phyloP scores from a whole-genome alignment of 2,888 invertebrate species.

The Maniola hyperantus region DNA sequence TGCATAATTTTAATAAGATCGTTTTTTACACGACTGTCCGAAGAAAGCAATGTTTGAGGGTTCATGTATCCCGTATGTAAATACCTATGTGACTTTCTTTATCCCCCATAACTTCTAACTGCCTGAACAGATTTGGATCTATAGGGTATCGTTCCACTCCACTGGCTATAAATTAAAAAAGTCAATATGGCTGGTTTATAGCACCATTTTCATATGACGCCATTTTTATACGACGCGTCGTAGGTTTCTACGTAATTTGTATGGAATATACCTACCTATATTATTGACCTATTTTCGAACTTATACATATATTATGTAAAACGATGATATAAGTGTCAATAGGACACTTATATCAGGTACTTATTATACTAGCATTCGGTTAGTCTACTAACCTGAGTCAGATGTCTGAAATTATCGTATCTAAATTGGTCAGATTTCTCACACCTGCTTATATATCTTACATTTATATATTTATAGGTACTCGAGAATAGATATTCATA shows the following conservation, averaged over 20 bases:
- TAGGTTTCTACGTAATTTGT: neutral
- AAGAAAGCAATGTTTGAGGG: no score
- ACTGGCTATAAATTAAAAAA: no score
- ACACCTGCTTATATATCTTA: slow-evolving; percentile 39
- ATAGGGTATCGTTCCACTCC: no score
- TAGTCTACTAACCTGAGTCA: slow-evolving; percentile 58
- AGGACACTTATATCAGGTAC: slow-evolving; percentile 22
- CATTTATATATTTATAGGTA: slow-evolving; percentile 24
- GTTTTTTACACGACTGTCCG: neutral
- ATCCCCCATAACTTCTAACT: no score
- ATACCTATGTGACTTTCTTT: no score
- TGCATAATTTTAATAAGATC: neutral
- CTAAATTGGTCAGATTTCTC: slow-evolving; percentile 51
- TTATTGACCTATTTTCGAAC: slow-evolving; percentile 21
- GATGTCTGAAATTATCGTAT: slow-evolving; percentile 65
- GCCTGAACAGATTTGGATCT: no score
- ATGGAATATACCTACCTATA: neutral
- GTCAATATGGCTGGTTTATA: no score
- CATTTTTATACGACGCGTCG: neutral
- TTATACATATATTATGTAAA: slow-evolving; percentile 6
- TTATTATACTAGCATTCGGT: slow-evolving; percentile 31
- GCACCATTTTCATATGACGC: no score
- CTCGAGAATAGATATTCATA: slow-evolving; percentile 10
- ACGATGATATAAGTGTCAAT: slow-evolving; percentile 15
- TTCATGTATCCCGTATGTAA: no score